These are phyloP conservation scores for Aporophyla nigra DNA, from an alignment of 2,888 invertebrate species.

Conservation along the genomic window DNA sequence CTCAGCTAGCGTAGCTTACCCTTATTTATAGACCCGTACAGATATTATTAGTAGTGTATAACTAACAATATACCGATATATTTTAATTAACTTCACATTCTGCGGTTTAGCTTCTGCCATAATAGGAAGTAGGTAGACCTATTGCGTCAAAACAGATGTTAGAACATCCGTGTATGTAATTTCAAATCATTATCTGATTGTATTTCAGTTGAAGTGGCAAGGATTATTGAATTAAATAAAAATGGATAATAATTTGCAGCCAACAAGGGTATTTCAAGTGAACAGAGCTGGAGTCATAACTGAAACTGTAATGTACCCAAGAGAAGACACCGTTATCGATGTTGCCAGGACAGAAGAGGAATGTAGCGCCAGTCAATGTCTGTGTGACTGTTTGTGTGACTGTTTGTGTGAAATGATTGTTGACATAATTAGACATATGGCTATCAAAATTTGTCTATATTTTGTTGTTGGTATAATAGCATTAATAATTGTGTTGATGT, in stretches of 20 bases:
- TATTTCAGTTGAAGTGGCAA: neutral
- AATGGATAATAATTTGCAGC: neutral
- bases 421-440: rapidly evolving
- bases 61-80: too few species aligned
- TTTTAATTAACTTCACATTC: too few species aligned
- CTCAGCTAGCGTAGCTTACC: too few species aligned
- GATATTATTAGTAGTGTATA: too few species aligned
- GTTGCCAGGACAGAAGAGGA: neutral
- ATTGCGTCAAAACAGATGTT: too few species aligned
- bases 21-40: too few species aligned
- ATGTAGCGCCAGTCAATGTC: neutral
- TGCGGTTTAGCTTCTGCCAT: too few species aligned
- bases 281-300: neutral
- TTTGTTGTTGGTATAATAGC: neutral
- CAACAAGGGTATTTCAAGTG: neutral
- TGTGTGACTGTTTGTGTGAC: too few species aligned
- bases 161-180: neutral
- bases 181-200: neutral
- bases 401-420: neutral
- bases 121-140: too few species aligned
- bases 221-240: neutral
- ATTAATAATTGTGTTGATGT: neutral
- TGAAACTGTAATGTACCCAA: neutral
- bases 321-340: neutral
- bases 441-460: neutral